Conservation (phyloP, 2,888 invertebrate species). For the Seira ritae region DNA sequence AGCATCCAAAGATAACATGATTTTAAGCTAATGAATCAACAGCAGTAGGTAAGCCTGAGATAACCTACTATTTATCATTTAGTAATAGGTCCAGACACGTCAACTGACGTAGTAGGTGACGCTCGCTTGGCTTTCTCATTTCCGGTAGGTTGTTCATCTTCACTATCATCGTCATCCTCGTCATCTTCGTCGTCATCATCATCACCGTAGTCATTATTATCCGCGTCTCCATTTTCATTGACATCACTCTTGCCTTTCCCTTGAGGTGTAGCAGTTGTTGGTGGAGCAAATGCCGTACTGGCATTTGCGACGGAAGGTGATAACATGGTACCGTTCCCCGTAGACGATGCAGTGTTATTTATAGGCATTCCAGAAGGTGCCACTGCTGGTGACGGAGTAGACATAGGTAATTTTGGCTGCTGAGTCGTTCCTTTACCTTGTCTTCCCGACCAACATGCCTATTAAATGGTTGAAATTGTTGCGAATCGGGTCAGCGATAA, state of each 20-base stretch:
- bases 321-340: no score
- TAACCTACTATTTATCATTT: no score
- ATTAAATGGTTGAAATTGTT: no score
- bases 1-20: no score
- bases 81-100: slow-evolving; percentile 20
- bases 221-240: neutral
- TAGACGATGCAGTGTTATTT: no score
- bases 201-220: slow-evolving; percentile 18
- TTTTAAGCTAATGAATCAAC: no score
- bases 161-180: slow-evolving; percentile 21
- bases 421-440: neutral
- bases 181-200: slow-evolving; percentile 27
- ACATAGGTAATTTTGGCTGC: no score
- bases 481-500: no score
- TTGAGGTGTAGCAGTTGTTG: neutral
- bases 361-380: no score
- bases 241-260: neutral
- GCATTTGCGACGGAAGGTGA: neutral
- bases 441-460: no score
- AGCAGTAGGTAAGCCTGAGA: no score
- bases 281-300: neutral
- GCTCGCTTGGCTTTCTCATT: neutral
- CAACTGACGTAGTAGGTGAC: neutral
- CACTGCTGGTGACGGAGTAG: no score
- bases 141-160: neutral